Conservation (phyloP, 2,888 invertebrate genomes). For the Augochlorella aurata region DNA sequence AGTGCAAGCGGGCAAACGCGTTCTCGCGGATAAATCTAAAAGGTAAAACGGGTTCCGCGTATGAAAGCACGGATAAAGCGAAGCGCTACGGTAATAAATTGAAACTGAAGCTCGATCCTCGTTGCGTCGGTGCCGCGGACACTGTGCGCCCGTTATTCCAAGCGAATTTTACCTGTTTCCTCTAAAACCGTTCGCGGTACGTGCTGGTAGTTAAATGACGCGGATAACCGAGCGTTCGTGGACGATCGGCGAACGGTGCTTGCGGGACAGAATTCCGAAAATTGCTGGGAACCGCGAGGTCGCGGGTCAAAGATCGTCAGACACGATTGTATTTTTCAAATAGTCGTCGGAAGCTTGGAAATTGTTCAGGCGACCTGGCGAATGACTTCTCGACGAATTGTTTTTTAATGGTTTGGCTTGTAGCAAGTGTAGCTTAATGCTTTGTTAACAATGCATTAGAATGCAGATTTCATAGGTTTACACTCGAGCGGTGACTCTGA, state of each 20-base stretch:
- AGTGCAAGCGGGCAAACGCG: neutral
- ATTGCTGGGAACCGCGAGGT: neutral
- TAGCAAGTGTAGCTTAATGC: no score
- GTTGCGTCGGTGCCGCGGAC: neutral
- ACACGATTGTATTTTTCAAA: no score
- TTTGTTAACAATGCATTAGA: no score
- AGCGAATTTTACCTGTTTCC: conserved; percentile 24
- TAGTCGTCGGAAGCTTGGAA: no score
- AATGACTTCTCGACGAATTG: no score
- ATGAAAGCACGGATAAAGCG: conserved; percentile 25
- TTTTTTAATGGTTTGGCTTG: no score
- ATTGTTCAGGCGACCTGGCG: no score
- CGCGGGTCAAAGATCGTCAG: neutral
- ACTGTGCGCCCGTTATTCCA: conserved; percentile 19
- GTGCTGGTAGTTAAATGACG: neutral
- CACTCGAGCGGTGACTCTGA: no score
- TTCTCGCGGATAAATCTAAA: conserved; percentile 23
- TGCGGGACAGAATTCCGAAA: neutral
- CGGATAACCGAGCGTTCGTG: neutral
- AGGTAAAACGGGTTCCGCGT: conserved; percentile 23
- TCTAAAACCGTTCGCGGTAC: conserved; percentile 6
- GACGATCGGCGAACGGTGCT: neutral
- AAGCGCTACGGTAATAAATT: conserved; percentile 25
- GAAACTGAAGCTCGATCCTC: conserved; percentile 31
- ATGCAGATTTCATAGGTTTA: no score